Conservation (phyloP, 2,888 invertebrate genomes). For the Agrotis segetum region DNA sequence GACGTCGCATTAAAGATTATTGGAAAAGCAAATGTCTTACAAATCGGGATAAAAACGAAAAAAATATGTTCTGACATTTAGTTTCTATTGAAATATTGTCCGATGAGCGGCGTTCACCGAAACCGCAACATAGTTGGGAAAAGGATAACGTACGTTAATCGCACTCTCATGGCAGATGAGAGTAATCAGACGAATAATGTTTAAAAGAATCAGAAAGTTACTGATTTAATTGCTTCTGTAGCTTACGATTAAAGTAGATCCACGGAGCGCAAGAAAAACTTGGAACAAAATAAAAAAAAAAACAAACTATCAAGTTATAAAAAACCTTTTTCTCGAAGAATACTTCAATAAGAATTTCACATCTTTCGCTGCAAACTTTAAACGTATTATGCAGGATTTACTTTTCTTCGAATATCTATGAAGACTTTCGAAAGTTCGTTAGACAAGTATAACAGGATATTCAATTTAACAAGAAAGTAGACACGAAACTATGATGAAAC, state of each 20-base stretch:
- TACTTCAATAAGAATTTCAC: constrained; percentile 18
- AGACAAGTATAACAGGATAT: background rate
- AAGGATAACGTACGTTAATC: too few relatives aligned
- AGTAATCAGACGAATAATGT: too few relatives aligned
- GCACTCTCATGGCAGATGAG: too few relatives aligned
- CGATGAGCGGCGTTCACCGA: background rate
- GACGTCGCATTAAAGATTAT: background rate
- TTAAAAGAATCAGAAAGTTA: too few relatives aligned
- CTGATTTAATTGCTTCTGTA: background rate
- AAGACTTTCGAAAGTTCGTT: constrained; percentile 3
- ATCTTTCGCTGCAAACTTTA: constrained; percentile 11
- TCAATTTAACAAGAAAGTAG: background rate
- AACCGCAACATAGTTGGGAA: too few relatives aligned
- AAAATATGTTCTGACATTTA: background rate
- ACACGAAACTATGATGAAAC: too few relatives aligned
- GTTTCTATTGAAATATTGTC: background rate
- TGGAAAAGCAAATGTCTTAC: background rate
- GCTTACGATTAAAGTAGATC: background rate
- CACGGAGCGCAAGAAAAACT: background rate
- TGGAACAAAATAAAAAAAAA: background rate
- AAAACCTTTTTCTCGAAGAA: constrained; percentile 7
- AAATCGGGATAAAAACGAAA: background rate
- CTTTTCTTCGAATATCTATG: constrained; percentile 5
- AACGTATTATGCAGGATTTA: constrained; percentile 11
- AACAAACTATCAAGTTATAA: constrained; percentile 8